Base-by-base conservation (phyloP, 1,140 invertebrate genomes). In the Brachionus asplanchnoidis region DNA sequence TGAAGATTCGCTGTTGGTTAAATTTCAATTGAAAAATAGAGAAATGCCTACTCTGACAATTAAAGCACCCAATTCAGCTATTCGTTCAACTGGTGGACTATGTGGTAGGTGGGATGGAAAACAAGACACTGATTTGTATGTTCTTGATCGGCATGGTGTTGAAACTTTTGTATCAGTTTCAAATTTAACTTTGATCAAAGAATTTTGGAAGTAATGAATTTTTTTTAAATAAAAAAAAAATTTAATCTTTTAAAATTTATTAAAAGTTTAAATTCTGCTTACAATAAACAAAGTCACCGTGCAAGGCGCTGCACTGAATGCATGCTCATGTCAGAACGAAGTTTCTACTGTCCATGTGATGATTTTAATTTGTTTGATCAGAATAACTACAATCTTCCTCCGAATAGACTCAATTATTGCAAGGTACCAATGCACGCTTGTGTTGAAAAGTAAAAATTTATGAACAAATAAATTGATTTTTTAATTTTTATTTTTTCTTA, bases 311-410 rank as follows among this genome's bases (percentile, higher is more conserved):
- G 78, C 40, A 23, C 50, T 26, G 53, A 82, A 68, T 82, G 78
- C 50, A 42, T 82, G 32, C 28, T 82, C 26, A 60, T 82, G 32
- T 60, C 78, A 12, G 78, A 82, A 68, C 17, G 78, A 36, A 44
- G 28, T 23, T 82, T 60, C 56, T 82, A 82, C 42, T 82, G 78
- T 68, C 78, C 78, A n/a, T 82, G 78, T 26, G 78, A 82, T 68
- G 56, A 82, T 32, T 82, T 82, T 44, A 26, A 60, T 40, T n/a
- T 82, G n/a, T 77, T 77, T 46, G 73, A 77, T 26, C 20, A 82
- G n/a, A 53, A 11, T 17, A 60, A 36, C n/a, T 82, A 40, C 17
- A 68, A 56, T 20, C 56, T 82, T 40, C 46, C 46, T 7, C 28
- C 28, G 8, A 60, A 60, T 60, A 40, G 60, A 46, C 20, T 28